Base-by-base conservation (phyloP, 2,113 vertebrate species). In the Erpornis zantholeuca region DNA sequence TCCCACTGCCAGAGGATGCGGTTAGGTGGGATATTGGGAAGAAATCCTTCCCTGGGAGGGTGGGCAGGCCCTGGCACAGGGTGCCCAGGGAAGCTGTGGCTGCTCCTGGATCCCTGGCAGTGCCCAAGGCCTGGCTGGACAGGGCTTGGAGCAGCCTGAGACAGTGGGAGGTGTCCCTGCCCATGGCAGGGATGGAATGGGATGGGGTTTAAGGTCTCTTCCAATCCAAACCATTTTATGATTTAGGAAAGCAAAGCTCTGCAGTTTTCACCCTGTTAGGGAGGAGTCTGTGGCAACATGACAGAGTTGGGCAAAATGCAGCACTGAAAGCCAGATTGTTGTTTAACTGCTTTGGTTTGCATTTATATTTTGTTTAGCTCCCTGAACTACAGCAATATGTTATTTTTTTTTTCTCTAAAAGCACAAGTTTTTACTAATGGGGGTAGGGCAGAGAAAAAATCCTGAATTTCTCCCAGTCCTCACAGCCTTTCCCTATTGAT, bases 41-140 rank as follows among this genome's bases (percentile, higher is more conserved):
- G 14, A 4, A 76, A 82, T 31, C 1, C 4, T 31, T 69, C 31
- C 29, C 47, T 69, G 29, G 19, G 36, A 71, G 42, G 49, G 8
- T 77, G 80, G 7, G 1, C 0, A 60, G 59, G 21, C 21, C 28
- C 59, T 85, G 73, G 45, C n/a, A 79, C 38, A 66, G 45, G 31
- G 1, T 71, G 35, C 31, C 22, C 56, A 63, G 64, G 78, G 57
- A 2, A 83, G 35, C 49, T 63, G 47, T 64, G 68, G 53, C 25
- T 91, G 29, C 40, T 25, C 29, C 38, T 59, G 23, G 53, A 80
- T 47, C 22, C 60, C 68, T 73, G 22, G 15, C 1, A 66, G 4
- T 36, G 40, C 4, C 1, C 60, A 1, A 73, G 68, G 9, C 4
- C 35, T 54, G 15, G 22, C 0, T 60, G 60, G 38, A 60, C 0